phyloP scores from a whole-genome alignment of 2,888 invertebrate species.

The Nemurella pictetii region DNA sequence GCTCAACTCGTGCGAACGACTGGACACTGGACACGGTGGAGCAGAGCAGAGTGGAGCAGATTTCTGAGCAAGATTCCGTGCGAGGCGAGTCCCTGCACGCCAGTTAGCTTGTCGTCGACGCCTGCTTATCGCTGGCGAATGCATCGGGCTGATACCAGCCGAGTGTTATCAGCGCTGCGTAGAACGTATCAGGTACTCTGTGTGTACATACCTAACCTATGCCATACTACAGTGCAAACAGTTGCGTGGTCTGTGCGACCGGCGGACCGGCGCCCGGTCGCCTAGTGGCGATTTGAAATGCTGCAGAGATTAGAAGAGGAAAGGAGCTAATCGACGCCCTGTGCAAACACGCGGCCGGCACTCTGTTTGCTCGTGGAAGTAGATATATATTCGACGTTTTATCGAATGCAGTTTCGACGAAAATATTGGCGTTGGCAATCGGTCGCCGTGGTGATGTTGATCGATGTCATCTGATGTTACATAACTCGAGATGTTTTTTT shows the following conservation, averaged over 20 bases:
- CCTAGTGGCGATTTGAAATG: not conserved
- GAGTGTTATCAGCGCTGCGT: not conserved
- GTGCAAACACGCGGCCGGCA: not conserved
- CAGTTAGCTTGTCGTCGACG: no score
- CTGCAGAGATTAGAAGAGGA: not conserved
- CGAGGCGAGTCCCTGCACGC: not conserved
- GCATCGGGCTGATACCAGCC: not conserved
- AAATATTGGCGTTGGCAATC: no score
- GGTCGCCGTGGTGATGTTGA: no score
- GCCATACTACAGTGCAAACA: not conserved
- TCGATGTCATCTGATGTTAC: no score
- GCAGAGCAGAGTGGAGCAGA: no score
- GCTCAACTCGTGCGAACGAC: no score
- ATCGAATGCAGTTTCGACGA: no score
- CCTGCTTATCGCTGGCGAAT: slow-evolving; percentile 29
- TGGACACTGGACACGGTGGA: no score
- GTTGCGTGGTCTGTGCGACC: no score
- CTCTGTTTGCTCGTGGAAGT: not conserved
- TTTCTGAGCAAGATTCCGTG: no score
- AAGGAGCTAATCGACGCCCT: not conserved
- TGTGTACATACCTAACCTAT: not conserved
- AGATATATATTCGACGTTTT: no score
- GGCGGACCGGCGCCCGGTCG: not conserved
- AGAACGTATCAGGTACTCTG: not conserved
- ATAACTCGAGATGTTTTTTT: no score